phyloP scores from a whole-genome alignment of 1,140 invertebrate genomes.

The Lordiphosa mommai region DNA sequence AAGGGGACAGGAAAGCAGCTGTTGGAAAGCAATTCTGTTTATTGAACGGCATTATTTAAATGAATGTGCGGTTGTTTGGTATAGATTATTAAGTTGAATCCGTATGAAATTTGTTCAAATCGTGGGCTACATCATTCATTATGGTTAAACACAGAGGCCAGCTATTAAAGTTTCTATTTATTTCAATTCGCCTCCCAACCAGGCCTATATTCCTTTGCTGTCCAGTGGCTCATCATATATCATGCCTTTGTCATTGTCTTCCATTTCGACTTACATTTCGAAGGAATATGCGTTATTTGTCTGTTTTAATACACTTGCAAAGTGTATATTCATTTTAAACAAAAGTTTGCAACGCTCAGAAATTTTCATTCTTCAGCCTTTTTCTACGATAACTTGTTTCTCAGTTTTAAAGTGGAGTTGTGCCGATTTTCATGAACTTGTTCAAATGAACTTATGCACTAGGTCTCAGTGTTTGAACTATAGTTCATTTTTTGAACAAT shows the following conservation, averaged over 20 bases:
- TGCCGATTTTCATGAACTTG: no score
- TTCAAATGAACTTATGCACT: no score
- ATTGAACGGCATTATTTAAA: slow-evolving; percentile 72
- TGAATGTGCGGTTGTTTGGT: slow-evolving; percentile 21
- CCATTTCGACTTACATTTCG: slow-evolving; percentile 42
- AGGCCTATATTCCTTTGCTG: slow-evolving; percentile 5
- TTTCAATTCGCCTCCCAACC: slow-evolving; percentile 37
- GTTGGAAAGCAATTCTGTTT: slow-evolving; percentile 70
- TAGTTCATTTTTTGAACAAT: no score
- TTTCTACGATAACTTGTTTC: no score
- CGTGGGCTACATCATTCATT: slow-evolving; percentile 44
- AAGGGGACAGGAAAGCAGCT: slow-evolving; percentile 30
- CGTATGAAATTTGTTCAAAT: slow-evolving; percentile 53
- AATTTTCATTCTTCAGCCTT: no score
- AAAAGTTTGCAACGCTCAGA: no score
- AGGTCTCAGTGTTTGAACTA: no score
- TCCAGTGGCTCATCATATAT: slow-evolving; percentile 46
- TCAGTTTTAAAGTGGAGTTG: no score
- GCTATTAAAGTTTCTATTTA: slow-evolving; percentile 59
- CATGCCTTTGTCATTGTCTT: slow-evolving; percentile 58
- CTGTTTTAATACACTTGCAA: slow-evolving; percentile 12
- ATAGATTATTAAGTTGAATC: slow-evolving; percentile 62
- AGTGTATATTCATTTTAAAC: no score
- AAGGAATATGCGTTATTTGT: slow-evolving; percentile 44
- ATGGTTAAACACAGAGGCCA: slow-evolving; percentile 13